phyloP scores from a whole-genome alignment of 2,888 invertebrate species.

The Cerceris rybyensis region DNA sequence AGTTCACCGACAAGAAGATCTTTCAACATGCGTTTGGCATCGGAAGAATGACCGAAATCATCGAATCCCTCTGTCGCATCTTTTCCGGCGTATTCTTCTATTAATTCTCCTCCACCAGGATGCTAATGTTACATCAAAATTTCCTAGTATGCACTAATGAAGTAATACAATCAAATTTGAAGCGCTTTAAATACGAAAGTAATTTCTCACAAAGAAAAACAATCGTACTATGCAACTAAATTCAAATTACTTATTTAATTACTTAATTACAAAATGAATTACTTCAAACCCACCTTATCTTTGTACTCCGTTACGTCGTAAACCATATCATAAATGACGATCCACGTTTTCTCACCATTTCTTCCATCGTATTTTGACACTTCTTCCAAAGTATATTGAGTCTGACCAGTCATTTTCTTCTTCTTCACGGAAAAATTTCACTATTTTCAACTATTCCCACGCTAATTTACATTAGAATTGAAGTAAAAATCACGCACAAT shows the following conservation, averaged over 20 bases:
- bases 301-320: slow-evolving; percentile 88
- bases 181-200: neutral
- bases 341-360: slow-evolving; percentile 84
- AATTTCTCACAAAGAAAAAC: too few species aligned
- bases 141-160: neutral
- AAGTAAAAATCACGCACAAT: too few species aligned
- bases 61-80: slow-evolving; percentile 87
- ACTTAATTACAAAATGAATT: neutral
- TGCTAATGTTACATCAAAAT: slow-evolving; percentile 83
- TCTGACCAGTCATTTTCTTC: too few species aligned
- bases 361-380: slow-evolving; percentile 85
- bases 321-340: slow-evolving; percentile 86
- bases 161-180: too few species aligned
- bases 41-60: slow-evolving; percentile 86
- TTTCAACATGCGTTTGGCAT: slow-evolving; percentile 85
- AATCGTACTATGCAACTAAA: too few species aligned
- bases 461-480: too few species aligned
- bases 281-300: slow-evolving; percentile 82
- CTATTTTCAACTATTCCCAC: too few species aligned
- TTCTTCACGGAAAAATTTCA: too few species aligned
- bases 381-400: slow-evolving; percentile 81
- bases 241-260: neutral
- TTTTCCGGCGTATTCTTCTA: slow-evolving; percentile 86
- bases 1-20: slow-evolving; percentile 87
- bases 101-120: slow-evolving; percentile 86